phyloP scores from a whole-genome alignment of 2,888 invertebrate genomes.

The Micropterix aruncella region DNA sequence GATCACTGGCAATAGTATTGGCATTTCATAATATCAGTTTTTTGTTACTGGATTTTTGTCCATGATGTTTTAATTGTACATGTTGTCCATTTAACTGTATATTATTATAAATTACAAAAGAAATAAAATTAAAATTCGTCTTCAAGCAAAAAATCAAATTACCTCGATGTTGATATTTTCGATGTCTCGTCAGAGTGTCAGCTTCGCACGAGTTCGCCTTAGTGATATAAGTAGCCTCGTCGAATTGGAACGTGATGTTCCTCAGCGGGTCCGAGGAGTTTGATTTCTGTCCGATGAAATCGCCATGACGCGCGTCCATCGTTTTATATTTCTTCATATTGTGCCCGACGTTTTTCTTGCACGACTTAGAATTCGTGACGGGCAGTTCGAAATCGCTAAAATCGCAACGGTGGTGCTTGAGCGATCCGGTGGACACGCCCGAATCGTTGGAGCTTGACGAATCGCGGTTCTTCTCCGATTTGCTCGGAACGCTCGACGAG shows the following conservation, averaged over 20 bases:
- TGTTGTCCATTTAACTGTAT: no score
- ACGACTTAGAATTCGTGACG: slow-evolving; percentile 32
- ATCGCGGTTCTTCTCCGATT: slow-evolving; percentile 51
- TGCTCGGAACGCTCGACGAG: slow-evolving; percentile 55
- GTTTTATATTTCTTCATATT: slow-evolving; percentile 32
- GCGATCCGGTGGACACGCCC: slow-evolving; percentile 51
- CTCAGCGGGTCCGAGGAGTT: slow-evolving; percentile 49
- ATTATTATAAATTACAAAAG: no score
- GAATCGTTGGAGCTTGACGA: slow-evolving; percentile 60
- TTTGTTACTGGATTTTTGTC: no score
- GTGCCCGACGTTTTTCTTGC: slow-evolving; percentile 29
- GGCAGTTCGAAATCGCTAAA: slow-evolving; percentile 46
- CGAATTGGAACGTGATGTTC: slow-evolving; percentile 48
- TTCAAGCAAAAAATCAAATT: slow-evolving; percentile 6
- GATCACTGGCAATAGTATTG: no score
- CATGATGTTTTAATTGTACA: no score
- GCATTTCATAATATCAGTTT: no score
- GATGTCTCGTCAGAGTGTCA: slow-evolving; percentile 41
- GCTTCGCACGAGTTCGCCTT: slow-evolving; percentile 50
- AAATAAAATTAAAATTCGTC: no score
- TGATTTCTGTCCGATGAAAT: slow-evolving; percentile 45
- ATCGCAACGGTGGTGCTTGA: slow-evolving; percentile 45
- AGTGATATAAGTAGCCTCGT: slow-evolving; percentile 40
- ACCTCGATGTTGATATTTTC: slow-evolving; percentile 16
- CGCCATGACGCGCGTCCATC: slow-evolving; percentile 30